Conservation (phyloP, 64 coral and sea anemone species). For the Catalaphyllia jardinei region DNA sequence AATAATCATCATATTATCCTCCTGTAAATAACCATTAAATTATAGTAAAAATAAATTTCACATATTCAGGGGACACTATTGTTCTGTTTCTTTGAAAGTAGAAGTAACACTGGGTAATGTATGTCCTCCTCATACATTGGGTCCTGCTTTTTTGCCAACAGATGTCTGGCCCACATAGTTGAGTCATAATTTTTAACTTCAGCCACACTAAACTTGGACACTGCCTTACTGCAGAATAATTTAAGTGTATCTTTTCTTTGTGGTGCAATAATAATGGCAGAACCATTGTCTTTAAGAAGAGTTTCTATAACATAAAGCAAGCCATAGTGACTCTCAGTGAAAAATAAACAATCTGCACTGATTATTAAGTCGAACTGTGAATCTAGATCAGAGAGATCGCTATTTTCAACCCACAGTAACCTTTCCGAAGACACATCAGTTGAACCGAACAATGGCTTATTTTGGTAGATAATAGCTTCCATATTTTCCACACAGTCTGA, state of each 20-base stretch:
- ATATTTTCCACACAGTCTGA: slow-evolving; percentile 13
- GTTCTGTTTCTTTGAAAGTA: slow-evolving; percentile 22
- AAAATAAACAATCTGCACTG: slow-evolving; percentile 36
- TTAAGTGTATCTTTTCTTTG: slow-evolving; percentile 43
- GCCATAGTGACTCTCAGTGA: slow-evolving; percentile 5
- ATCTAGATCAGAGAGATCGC: slow-evolving; percentile 7
- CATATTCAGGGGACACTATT: too few species aligned
- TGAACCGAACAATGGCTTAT: slow-evolving; percentile 19
- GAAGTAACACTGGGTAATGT: slow-evolving; percentile 56
- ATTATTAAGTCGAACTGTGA: slow-evolving; percentile 34
- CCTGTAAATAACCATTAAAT: not conserved
- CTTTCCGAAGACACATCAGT: not conserved
- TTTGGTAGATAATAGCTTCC: not conserved
- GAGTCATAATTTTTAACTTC: slow-evolving; percentile 44
- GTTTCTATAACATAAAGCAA: slow-evolving; percentile 18
- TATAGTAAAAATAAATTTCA: too few species aligned
- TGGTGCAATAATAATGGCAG: slow-evolving; percentile 42
- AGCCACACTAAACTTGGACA: slow-evolving; percentile 7
- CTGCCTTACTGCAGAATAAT: slow-evolving; percentile 51
- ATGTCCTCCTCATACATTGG: slow-evolving; percentile 62
- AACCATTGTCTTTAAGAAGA: slow-evolving; percentile 36
- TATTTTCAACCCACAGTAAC: not conserved
- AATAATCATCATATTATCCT: not conserved
- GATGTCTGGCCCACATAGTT: slow-evolving; percentile 17
- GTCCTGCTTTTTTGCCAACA: slow-evolving; percentile 14